Evolutionary conservation across 2,888 invertebrate species (phyloP).

Genomic region (Rotaria sp.): DNA sequence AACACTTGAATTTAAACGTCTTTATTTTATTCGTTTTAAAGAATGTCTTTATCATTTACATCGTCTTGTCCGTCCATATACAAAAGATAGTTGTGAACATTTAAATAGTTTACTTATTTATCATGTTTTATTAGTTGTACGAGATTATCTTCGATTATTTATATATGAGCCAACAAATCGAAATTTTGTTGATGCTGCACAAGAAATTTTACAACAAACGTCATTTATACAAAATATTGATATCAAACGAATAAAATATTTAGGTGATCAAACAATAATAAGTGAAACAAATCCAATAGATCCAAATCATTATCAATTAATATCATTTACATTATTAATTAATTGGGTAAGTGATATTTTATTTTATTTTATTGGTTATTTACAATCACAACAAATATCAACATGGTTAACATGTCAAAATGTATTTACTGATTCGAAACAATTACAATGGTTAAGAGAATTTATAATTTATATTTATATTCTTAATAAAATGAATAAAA

Average conservation of each 20-base stretch:
- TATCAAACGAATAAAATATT: not conserved
- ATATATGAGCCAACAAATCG: not conserved
- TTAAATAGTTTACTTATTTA: not conserved
- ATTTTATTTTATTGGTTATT: not conserved
- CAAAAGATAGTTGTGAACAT: not conserved
- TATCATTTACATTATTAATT: not conserved
- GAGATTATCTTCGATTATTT: not conserved
- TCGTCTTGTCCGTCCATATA: not conserved
- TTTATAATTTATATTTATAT: not conserved
- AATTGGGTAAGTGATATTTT: not conserved
- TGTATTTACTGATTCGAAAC: not conserved
- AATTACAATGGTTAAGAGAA: constrained; percentile 25
- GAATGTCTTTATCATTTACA: constrained; percentile 1
- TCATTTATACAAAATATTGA: not conserved
- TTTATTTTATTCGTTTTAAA: constrained; percentile 9
- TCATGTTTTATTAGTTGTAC: not conserved
- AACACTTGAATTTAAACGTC: not conserved
- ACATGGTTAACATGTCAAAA: not conserved
- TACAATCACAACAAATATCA: not conserved
- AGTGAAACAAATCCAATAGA: too few relatives aligned
- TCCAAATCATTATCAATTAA: not conserved
- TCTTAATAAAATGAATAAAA: not conserved
- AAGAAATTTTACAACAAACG: not conserved
- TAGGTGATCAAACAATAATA: not conserved
- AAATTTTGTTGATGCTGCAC: constrained; percentile 4